Percentiles rank a stretch among this genome's conserved stretches.
These are phyloP conservation scores for Spongia lamella DNA, from an alignment of 37 sponge, comb jelly and placozoan genomes.

Conservation along the genomic window DNA sequence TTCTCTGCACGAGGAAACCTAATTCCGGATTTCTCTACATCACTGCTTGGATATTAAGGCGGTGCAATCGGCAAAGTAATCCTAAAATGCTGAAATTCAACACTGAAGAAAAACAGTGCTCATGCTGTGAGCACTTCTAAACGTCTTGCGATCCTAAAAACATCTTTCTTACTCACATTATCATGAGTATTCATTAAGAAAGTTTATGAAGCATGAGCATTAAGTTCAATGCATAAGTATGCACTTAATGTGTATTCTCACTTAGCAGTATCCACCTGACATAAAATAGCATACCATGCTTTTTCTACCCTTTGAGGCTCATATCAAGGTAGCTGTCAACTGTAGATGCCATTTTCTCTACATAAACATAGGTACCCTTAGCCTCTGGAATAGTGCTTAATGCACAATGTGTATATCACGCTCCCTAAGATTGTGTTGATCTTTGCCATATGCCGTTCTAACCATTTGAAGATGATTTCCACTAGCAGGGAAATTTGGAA, in stretches of 20 bases:
- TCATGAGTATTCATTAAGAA: conserved; percentile 14
- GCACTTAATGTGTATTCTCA: conserved; percentile 50
- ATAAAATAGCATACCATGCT: conserved; percentile 43
- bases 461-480: conserved; percentile 44
- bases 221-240: conserved; percentile 54
- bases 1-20: too few species aligned
- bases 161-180: neutral
- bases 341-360: conserved; percentile 17
- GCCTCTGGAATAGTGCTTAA: conserved; percentile 48
- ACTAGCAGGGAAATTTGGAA: conserved; percentile 24
- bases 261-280: conserved; percentile 40
- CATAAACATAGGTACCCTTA: conserved; percentile 24
- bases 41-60: too few species aligned
- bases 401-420: conserved; percentile 16
- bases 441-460: conserved; percentile 24
- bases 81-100: too few species aligned
- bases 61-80: too few species aligned
- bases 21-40: too few species aligned
- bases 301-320: conserved; percentile 38
- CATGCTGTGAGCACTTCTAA: conserved; percentile 55
- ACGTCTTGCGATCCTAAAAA: conserved; percentile 54
- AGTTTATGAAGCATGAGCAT: conserved; percentile 45
- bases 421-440: conserved; percentile 39
- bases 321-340: conserved; percentile 55
- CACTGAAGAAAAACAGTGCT: conserved; percentile 48